Base-by-base conservation (phyloP, 1,140 invertebrate genomes). In the Latrodectus geometricus region DNA sequence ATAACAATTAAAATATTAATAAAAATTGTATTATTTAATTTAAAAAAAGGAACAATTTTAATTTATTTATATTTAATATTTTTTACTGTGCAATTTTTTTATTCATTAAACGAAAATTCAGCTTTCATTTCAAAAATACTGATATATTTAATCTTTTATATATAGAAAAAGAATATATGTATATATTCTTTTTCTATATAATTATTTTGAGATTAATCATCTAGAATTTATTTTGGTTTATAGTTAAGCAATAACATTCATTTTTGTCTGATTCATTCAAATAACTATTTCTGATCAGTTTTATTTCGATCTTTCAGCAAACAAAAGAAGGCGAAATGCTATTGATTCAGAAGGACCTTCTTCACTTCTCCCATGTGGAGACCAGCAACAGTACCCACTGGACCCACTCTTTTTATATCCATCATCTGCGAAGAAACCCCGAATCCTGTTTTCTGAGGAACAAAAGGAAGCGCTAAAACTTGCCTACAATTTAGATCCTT, bases 401-500 rank as follows among this genome's bases (percentile, higher is more conserved):
- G 89, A 77, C 90, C 95, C 52, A 49, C 50, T 69, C n/a, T 85
- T 83, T 82, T 88, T 87, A 79, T 85, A 79, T 72, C 88, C 88
- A 48, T 89, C 82, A 68, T 86, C 90, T 73, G 89, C 89, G 50
- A 97, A 97, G 91, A 97, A 97, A 89, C 96, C 97, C 90, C 93
- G 98, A 70, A 96, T 99, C 0, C 94, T 99, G 17, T 99, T 99
- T 92, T 97, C 96, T 66, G 97, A 99, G 90, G 97, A 99, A 90
- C 98, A 99, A 90, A 99, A 99, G 90, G 98, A 99, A 91, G 97
- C 97, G 0, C 92, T 99, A 0, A 93, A 96, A 69, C 91, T 98
- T 73, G 98, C 98, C 0, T 99, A 99, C 90, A 95, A 96, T 0
- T 92, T 99, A 14, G 98, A 99, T 91, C 97, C 98, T 0, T 99